Conservation (phyloP, 2,888 invertebrate genomes). For the Limnephilus rhombicus region DNA sequence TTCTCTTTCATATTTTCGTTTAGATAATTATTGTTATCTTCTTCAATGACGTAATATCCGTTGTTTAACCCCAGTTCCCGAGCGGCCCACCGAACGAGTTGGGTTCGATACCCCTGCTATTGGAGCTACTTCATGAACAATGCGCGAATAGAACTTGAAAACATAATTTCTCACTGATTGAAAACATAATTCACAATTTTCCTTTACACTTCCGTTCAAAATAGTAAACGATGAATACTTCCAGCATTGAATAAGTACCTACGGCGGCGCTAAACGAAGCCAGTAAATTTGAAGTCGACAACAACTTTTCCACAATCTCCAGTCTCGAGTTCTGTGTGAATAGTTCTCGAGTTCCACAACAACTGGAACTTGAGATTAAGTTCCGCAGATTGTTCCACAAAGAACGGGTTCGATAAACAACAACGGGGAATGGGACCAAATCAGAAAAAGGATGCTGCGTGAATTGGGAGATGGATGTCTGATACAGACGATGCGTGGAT, state of each 20-base stretch:
- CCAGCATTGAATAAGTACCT: background rate
- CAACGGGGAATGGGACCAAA: background rate
- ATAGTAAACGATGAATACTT: background rate
- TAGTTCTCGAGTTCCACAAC: conserved; percentile 28
- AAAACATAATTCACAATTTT: background rate
- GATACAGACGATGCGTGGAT: background rate
- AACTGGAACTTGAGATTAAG: background rate
- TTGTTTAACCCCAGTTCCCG: too few species aligned
- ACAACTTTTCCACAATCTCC: conserved; percentile 15
- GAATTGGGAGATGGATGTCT: background rate
- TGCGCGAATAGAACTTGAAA: background rate
- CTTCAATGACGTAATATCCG: too few species aligned
- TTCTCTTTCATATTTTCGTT: too few species aligned
- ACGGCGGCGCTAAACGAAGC: conserved; percentile 4
- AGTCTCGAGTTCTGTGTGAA: background rate
- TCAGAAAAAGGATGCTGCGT: background rate
- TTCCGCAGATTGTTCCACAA: conserved; percentile 13
- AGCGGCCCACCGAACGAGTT: too few species aligned
- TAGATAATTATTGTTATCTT: too few species aligned
- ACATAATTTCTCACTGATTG: background rate
- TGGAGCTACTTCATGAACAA: too few species aligned
- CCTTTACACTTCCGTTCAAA: background rate
- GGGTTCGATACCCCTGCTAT: too few species aligned
- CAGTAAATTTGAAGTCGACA: conserved; percentile 15
- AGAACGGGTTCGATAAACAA: conserved; percentile 21